Evolutionary conservation across 2,888 invertebrate genomes (phyloP), one percentile per base, ranked within the genome.

Genomic region (Dicycla oo): DNA sequence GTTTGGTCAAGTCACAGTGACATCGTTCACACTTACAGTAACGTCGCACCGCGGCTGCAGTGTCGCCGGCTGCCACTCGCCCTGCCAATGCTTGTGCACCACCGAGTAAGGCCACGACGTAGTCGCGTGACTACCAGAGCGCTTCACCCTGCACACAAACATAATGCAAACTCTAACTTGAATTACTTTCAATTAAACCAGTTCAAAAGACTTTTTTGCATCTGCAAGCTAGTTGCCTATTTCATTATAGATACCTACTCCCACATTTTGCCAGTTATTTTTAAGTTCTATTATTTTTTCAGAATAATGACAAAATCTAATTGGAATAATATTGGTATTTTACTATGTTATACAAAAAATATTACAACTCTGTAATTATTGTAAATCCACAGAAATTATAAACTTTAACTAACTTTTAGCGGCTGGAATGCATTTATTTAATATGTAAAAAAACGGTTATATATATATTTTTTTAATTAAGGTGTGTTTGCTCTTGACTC

Each of bases 1-100:
- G 18, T 43, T 23, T 23, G 38, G 38, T 23, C 18, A 30, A 30
- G 54, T 38, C 8, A 38, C 38, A 38, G 38, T 3, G 4, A 34
- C 34, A 34, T 34, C 26, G 0, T 26, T 26, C 6, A 15, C 26
- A 45, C 67, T 67, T 38, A 67, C 96, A n/a, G 88, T 89, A 68
- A 96, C 91, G 62, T 96, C 95, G 75, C 91, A 91, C 5, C 93
- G 88, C 0, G 95, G 95, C 74, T 95, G 95, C 73, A 93, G 30
- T 3, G 86, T 26, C 3, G 94, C 90, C 2, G 95, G 88, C 18
- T 81, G 77, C 95, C 94, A 95, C 0, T 49, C 6, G 0, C 86
- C 90, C 0, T 82, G 81, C 91, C 92, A 94, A 64, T 95, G 94
- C n/a, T 81, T 88, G 1, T 88, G 66, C 1, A 94, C 94, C 20